These are phyloP conservation scores for Gambusia yucatana DNA, from an alignment of 2,797 vertebrate species.

Conservation along the genomic window DNA sequence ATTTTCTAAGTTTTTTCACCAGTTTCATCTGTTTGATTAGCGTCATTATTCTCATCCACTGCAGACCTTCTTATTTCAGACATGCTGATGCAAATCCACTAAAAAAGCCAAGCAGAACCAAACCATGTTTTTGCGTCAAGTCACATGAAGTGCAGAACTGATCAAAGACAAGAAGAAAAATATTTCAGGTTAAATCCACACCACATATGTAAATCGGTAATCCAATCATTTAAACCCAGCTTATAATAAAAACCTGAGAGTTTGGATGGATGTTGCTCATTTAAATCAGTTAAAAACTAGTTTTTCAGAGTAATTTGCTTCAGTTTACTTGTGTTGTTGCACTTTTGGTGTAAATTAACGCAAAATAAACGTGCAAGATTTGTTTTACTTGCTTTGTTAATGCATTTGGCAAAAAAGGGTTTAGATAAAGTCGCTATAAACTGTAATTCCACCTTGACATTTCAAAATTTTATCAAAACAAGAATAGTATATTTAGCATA, in stretches of 20 bases:
- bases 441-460: not conserved
- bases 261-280: not conserved
- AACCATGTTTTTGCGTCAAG: not conserved
- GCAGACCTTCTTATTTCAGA: not conserved
- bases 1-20: not conserved
- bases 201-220: not conserved
- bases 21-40: not conserved
- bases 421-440: not conserved
- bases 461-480: not conserved
- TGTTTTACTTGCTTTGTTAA: not conserved
- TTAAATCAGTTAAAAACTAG: not conserved
- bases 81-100: not conserved
- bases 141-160: not conserved
- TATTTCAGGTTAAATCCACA: not conserved
- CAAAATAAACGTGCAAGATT: not conserved
- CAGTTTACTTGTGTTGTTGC: slow-evolving; percentile 1
- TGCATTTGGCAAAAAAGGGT: not conserved
- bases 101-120: not conserved
- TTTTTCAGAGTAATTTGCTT: not conserved
- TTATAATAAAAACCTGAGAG: not conserved
- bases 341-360: not conserved
- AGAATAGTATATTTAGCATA: not conserved
- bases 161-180: not conserved
- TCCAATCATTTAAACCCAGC: not conserved
- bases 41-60: not conserved